Conservation (phyloP, 2,113 vertebrate genomes). For the Gobius niger region DNA sequence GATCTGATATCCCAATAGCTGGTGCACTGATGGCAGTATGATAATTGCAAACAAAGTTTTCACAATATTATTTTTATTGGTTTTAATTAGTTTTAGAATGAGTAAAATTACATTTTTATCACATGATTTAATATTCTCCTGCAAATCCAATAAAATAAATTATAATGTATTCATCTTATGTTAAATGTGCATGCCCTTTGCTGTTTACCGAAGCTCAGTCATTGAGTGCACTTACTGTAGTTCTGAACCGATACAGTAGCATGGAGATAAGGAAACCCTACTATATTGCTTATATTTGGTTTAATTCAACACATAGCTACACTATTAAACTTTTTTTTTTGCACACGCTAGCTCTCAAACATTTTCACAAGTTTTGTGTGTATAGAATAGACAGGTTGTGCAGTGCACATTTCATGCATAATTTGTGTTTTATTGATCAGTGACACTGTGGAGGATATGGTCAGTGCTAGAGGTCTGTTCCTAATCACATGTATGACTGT, state of each 20-base stretch:
- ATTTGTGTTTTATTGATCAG: conserved; percentile 15
- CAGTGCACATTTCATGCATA: background rate
- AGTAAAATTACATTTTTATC: too few species aligned
- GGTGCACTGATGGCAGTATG: too few species aligned
- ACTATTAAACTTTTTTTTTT: background rate
- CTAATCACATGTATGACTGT: conserved; percentile 49
- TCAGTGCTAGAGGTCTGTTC: conserved; percentile 51
- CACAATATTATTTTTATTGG: too few species aligned
- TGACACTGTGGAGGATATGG: conserved; percentile 18
- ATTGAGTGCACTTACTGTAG: conserved; percentile 47
- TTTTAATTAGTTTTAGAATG: too few species aligned
- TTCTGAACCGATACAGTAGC: conserved; percentile 41
- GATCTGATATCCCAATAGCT: too few species aligned
- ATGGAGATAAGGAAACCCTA: conserved; percentile 45
- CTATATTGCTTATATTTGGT: background rate
- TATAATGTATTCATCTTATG: background rate
- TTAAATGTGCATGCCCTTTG: conserved; percentile 29
- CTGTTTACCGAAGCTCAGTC: conserved; percentile 45
- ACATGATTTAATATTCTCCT: background rate
- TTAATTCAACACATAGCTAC: background rate
- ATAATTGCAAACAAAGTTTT: too few species aligned
- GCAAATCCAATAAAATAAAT: background rate
- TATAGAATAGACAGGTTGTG: background rate
- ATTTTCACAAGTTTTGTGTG: background rate
- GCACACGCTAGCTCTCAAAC: background rate